phyloP scores from a whole-genome alignment of 2,113 vertebrate genomes.

The Melanostigma gelatinosum region DNA sequence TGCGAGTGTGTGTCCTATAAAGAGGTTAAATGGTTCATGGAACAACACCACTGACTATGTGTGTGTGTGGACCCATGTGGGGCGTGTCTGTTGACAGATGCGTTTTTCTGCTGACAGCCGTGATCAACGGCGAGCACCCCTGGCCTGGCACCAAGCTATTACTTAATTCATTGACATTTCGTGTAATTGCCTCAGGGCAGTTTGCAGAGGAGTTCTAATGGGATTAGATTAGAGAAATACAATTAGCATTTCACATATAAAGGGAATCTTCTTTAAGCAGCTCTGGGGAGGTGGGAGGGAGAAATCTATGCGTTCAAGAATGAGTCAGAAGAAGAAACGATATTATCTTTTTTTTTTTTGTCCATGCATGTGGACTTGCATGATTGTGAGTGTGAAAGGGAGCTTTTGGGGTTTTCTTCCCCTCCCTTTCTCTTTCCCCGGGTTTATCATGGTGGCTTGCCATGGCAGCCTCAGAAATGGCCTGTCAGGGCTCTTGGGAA shows the following conservation, averaged over 20 bases:
- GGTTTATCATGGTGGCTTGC: constrained; percentile 68
- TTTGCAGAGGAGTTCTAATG: constrained; percentile 79
- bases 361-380: background rate
- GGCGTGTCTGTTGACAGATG: constrained; percentile 77
- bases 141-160: constrained; percentile 83
- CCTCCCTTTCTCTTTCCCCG: background rate
- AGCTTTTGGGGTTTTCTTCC: background rate
- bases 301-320: constrained; percentile 10
- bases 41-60: constrained; percentile 43
- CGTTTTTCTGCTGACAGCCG: constrained; percentile 80
- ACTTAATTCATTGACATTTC: constrained; percentile 87
- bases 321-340: background rate
- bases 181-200: constrained; percentile 82
- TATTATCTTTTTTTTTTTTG: background rate
- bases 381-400: constrained; percentile 2
- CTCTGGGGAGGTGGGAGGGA: constrained; percentile 19
- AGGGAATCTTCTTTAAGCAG: constrained; percentile 67
- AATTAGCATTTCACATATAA: constrained; percentile 82
- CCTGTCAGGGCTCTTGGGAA: constrained; percentile 79
- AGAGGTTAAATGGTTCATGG: constrained; percentile 69
- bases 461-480: constrained; percentile 75
- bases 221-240: constrained; percentile 84
- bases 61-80: constrained; percentile 8
- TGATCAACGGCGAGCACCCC: constrained; percentile 76
- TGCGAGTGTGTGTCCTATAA: constrained; percentile 56